These are phyloP conservation scores for Drosophila nigricruria DNA, from an alignment of 2,888 invertebrate species.

Conservation along the genomic window DNA sequence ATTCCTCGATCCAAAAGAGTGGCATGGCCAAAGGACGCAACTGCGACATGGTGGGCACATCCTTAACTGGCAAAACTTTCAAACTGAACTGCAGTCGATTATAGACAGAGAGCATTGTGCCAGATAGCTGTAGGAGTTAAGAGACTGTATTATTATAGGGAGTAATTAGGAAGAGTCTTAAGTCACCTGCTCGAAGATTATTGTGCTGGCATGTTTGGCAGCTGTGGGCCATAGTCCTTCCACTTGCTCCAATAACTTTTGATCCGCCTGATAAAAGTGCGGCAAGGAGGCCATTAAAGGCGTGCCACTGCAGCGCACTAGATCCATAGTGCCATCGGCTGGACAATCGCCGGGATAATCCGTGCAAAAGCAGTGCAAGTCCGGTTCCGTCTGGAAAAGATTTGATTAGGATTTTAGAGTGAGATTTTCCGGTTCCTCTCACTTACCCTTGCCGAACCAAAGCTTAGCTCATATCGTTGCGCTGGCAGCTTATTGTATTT, in stretches of 20 bases:
- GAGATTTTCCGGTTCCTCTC: not conserved
- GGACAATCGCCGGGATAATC: conserved; percentile 88
- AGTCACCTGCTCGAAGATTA: conserved; percentile 92
- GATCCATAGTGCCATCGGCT: conserved; percentile 90
- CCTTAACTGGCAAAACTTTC: conserved; percentile 87
- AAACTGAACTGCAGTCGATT: conserved; percentile 91
- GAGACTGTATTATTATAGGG: too few relatives aligned
- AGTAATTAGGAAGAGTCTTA: rapidly evolving
- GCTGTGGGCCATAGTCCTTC: conserved; percentile 88
- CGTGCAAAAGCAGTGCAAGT: conserved; percentile 84
- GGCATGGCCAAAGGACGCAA: conserved; percentile 89
- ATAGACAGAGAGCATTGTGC: conserved; percentile 89
- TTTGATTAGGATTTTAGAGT: not conserved
- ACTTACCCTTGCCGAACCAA: conserved; percentile 88
- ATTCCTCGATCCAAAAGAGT: conserved; percentile 93
- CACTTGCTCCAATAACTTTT: conserved; percentile 80
- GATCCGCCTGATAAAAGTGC: conserved; percentile 90
- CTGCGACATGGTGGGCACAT: conserved; percentile 88
- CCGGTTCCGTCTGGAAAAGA: conserved; percentile 63
- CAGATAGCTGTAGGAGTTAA: conserved; percentile 81
- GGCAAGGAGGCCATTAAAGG: conserved; percentile 92
- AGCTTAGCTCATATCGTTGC: conserved; percentile 88
- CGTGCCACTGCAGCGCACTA: conserved; percentile 87
- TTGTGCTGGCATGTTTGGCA: conserved; percentile 89
- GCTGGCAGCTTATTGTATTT: conserved; percentile 89